Base-by-base conservation (phyloP, 1,140 invertebrate genomes). In the Sinella curviseta region DNA sequence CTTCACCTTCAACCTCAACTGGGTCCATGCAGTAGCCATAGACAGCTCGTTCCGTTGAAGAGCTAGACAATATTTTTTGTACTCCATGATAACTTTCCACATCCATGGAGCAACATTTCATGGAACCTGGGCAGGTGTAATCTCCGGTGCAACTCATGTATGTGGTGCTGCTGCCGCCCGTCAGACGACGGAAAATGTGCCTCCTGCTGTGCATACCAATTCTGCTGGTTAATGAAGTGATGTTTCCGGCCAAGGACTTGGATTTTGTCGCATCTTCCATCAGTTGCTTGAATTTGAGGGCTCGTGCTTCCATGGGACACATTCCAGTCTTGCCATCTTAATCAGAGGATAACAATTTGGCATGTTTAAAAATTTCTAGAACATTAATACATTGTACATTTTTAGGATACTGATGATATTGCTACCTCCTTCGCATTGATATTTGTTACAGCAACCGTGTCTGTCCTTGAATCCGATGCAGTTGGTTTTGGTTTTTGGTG, bases 381-480 rank as follows among this genome's bases (percentile, higher is more conserved):
- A n/a, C n/a, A n/a, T n/a, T n/a, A n/a, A n/a, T n/a, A n/a, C n/a
- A n/a, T n/a, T n/a, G n/a, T n/a, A n/a, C n/a, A n/a, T n/a, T n/a
- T n/a, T n/a, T n/a, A n/a, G n/a, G n/a, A n/a, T n/a, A n/a, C n/a
- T n/a, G n/a, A n/a, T n/a, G n/a, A n/a, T 17, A 17, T 65, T 74
- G 26, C 31, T 30, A 74, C 70, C 70, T 36, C 74, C 74, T 24
- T 75, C 74, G 26, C 74, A 75, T 30, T 75, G 74, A 24, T 48
- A 75, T 54, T 75, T 75, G 74, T 75, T 75, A 26, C 74, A 75
- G 31, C 74, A 75, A 8, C 74, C 74, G 28, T 75, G 74, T 30
- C 39, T 3, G 31, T 75, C 74, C 35, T 75, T 75, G 31, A 75
- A 75, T 48, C 35, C 74, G 8, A 75, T 30, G 35, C 74, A 75